Conservation (phyloP, 2,888 invertebrate species). For the Dynastes tityus region DNA sequence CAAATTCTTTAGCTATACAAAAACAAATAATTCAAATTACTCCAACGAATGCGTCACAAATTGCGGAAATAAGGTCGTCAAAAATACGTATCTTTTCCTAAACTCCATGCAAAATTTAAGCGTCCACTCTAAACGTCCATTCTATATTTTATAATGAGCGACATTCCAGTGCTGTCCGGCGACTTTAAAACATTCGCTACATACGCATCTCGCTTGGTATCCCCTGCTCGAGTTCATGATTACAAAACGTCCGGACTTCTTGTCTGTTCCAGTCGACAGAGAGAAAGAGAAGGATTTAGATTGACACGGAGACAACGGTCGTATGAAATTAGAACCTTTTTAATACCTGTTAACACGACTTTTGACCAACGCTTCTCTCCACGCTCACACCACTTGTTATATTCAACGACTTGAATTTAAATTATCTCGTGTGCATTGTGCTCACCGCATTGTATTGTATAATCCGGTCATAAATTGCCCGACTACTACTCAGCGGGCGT, state of each 20-base stretch:
- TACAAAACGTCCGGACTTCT: conserved; percentile 36
- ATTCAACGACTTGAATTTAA: conserved; percentile 64
- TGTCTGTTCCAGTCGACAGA: conserved; percentile 9
- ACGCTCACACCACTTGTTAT: conserved; percentile 58
- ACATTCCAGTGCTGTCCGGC: too few species aligned
- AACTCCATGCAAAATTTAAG: too few species aligned
- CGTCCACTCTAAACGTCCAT: too few species aligned
- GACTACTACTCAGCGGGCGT: conserved; percentile 62
- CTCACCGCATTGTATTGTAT: conserved; percentile 62
- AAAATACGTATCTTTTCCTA: too few species aligned
- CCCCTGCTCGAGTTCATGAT: conserved; percentile 7
- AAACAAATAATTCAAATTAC: too few species aligned
- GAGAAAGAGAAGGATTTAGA: conserved; percentile 27
- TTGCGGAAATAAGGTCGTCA: too few species aligned
- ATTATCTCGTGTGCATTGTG: conserved; percentile 61
- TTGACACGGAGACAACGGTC: conserved; percentile 35
- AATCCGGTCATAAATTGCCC: conserved; percentile 64
- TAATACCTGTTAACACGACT: conserved; percentile 59
- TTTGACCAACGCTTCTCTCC: conserved; percentile 57
- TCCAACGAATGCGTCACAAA: too few species aligned
- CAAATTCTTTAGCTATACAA: too few species aligned
- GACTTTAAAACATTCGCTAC: not conserved
- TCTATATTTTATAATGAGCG: too few species aligned
- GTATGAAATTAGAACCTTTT: conserved; percentile 48
- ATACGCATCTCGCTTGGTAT: not conserved